Base-by-base conservation (phyloP, 2,888 invertebrate species). In the Drosophila histrio region DNA sequence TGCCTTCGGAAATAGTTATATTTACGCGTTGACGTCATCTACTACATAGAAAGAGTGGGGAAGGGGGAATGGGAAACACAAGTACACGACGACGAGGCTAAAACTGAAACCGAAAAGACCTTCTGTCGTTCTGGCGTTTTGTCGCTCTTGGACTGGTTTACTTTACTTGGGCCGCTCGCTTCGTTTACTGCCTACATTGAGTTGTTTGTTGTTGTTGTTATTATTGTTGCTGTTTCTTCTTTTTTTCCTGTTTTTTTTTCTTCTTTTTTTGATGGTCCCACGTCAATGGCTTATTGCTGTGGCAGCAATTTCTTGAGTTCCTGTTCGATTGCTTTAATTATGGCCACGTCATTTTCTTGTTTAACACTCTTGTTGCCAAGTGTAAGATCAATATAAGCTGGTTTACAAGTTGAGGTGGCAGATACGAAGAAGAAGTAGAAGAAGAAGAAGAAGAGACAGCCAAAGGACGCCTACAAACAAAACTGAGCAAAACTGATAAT, bases 11-110 rank as follows among this genome's bases (percentile, higher is more conserved):
- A 81, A 78, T 81, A 83, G 80, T 83, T 84, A 84, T 84, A 83
- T 77, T 71, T 78, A 74, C 61, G 69, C 66, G 78, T 77, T 82
- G 84, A 82, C 81, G 81, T 82, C 81, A 82, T 67, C 57, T 64
- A n/a, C 5, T 28, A 13, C 8, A 38, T 41, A 43, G 46, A 32
- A 47, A 52, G 15, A 32, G 43, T 13, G n/a, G 24, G 9, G 7
- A 1, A 38, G 66, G 53, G 22, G 17, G 52, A 15, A 64, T 68
- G 78, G 79, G 69, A 72, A 79, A 60, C 60, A 57, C 62, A 65
- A 50, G 61, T 53, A 74, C 57, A 66, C 21, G 50, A 57, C 21
- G 50, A 57, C 36, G 61, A 53, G 49, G 69, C 53, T 52, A 53
- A 58, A 56, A 46, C 57, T 43, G 41, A 52, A 63, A 46, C 41